Percentiles rank a stretch among this genome's conserved stretches.
Conservation (phyloP, 2,888 invertebrate species). For the Rhimphoctona megacephalus region DNA sequence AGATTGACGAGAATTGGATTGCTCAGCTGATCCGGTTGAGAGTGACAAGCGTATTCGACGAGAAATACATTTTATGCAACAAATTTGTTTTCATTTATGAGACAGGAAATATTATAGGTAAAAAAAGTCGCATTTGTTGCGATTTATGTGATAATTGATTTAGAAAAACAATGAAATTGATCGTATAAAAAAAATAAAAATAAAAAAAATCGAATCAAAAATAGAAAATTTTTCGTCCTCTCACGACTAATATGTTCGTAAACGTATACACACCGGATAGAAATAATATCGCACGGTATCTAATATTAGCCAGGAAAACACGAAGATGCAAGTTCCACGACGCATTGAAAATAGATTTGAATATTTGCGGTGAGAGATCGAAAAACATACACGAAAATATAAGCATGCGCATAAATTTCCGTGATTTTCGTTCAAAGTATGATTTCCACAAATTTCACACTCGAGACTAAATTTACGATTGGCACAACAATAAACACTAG, state of each 20-base stretch:
- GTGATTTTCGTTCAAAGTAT: slow-evolving; percentile 20
- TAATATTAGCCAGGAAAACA: slow-evolving; percentile 62
- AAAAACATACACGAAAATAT: slow-evolving; percentile 51
- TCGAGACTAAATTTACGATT: slow-evolving; percentile 4
- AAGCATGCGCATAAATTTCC: not conserved
- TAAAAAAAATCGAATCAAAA: not conserved
- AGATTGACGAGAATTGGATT: slow-evolving; percentile 48
- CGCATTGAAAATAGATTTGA: slow-evolving; percentile 65
- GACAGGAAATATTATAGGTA: not conserved
- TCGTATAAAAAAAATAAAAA: too few relatives aligned
- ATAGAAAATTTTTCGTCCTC: not conserved
- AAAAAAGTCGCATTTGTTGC: not conserved
- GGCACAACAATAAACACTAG: not conserved
- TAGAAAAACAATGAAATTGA: not conserved
- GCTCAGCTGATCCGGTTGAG: slow-evolving; percentile 33
- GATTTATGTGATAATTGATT: not conserved
- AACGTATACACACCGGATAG: slow-evolving; percentile 6
- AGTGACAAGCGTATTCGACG: slow-evolving; percentile 28
- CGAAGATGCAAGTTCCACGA: slow-evolving; percentile 47
- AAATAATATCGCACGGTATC: slow-evolving; percentile 45
- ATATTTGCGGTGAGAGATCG: slow-evolving; percentile 64
- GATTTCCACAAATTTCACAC: not conserved
- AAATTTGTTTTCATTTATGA: not conserved
- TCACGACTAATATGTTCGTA: not conserved
- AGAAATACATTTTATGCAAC: not conserved